phyloP scores from a whole-genome alignment of 2,797 vertebrate species.

The Hylomyscus alleni region DNA sequence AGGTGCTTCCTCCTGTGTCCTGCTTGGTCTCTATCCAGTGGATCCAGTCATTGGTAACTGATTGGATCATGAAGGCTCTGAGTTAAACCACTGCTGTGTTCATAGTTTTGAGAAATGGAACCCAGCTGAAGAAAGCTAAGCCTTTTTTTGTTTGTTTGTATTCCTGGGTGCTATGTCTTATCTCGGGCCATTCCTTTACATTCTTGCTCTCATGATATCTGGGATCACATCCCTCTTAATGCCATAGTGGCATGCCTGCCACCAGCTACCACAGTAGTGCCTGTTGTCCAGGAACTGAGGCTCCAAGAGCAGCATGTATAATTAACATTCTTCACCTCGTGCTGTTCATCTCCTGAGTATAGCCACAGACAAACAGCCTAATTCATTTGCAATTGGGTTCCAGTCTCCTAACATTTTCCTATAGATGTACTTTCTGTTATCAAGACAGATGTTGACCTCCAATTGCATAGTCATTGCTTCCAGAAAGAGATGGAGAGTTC shows the following conservation, averaged over 20 bases:
- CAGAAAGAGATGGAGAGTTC: not conserved
- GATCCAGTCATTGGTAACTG: not conserved
- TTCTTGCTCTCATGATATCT: not conserved
- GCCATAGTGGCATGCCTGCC: not conserved
- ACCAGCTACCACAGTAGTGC: not conserved
- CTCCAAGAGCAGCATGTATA: not conserved
- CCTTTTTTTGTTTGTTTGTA: no score
- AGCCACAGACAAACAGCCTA: not conserved
- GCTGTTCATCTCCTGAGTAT: no score
- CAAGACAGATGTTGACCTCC: not conserved
- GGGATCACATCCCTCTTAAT: not conserved
- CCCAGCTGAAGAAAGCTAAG: not conserved
- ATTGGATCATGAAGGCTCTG: not conserved
- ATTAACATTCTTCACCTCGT: not conserved
- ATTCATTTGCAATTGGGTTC: fast-evolving
- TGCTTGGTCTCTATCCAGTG: not conserved
- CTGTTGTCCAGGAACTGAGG: not conserved
- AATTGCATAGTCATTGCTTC: not conserved
- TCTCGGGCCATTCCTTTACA: not conserved
- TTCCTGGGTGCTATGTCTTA: not conserved
- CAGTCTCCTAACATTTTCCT: not conserved
- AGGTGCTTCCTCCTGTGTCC: not conserved
- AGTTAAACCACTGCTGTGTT: not conserved
- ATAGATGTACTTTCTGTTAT: not conserved
- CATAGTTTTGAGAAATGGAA: not conserved